Evolutionary conservation across 2,888 invertebrate species (phyloP).

Genomic region (Adelphocoris suturalis): DNA sequence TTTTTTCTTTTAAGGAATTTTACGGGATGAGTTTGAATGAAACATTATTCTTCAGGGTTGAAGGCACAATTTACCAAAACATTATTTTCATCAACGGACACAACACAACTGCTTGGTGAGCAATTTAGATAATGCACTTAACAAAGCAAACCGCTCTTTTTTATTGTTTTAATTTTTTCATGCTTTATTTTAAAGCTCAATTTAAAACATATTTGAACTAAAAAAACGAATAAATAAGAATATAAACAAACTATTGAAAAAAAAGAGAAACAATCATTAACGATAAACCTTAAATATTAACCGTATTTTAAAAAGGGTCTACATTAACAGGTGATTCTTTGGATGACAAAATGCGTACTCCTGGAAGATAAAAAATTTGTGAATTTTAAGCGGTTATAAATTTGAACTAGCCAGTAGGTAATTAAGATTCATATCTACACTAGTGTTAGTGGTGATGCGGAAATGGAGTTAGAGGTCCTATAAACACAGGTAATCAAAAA

Average conservation of each 20-base stretch:
- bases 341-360: slow-evolving; percentile 43
- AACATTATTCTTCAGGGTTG: slow-evolving; percentile 38
- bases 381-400: slow-evolving; percentile 42
- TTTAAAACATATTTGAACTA: slow-evolving; percentile 45
- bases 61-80: slow-evolving; percentile 64
- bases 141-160: slow-evolving; percentile 39
- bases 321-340: slow-evolving; percentile 50
- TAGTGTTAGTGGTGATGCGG: slow-evolving; percentile 68
- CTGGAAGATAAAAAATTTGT: slow-evolving; percentile 46
- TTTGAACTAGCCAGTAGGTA: slow-evolving; percentile 50
- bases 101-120: slow-evolving; percentile 56
- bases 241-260: slow-evolving; percentile 24
- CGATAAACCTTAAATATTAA: slow-evolving; percentile 50
- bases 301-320: slow-evolving; percentile 39
- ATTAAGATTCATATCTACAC: slow-evolving; percentile 54
- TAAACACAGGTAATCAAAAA: not conserved
- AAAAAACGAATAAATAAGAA: slow-evolving; percentile 43
- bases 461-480: slow-evolving; percentile 51
- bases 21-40: not conserved
- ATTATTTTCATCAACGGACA: slow-evolving; percentile 42
- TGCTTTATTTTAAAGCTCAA: slow-evolving; percentile 29
- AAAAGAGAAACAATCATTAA: slow-evolving; percentile 37
- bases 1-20: not conserved
- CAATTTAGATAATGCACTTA: slow-evolving; percentile 40
- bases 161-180: not conserved